Evolutionary conservation across 1,140 invertebrate genomes (phyloP), one percentile per base, ranked within the genome.

Genomic region (Heliothis virescens): DNA sequence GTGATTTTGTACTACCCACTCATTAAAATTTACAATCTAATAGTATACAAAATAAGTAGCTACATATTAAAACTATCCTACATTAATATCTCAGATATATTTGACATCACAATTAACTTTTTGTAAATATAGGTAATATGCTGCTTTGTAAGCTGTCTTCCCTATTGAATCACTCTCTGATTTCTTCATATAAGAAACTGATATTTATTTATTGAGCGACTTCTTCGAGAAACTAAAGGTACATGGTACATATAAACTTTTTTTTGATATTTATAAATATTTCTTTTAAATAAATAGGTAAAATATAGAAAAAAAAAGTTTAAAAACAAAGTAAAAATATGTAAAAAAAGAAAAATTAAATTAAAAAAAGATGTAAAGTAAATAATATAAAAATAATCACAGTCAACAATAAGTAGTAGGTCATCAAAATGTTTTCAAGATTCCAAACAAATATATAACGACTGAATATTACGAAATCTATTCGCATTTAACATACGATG

Each of bases 1-100:
- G 4, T 71, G 26, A 26, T 71, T 67, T 71, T 71, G 67, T 71
- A 71, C 67, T 71, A 71, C 50, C 67, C 50, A 29, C 67, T 18
- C 21, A 41, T 65, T 53, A 12, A 26, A 71, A 48, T 53, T 53
- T 53, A 71, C n/a, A n/a, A 26, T 71, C 16, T 71, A 71, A 18
- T 15, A 29, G 50, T 53, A 53, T 53, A 71, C 50, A 71, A 71
- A 71, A 53, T 71, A 53, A 71, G 50, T 73, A 59, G 71, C 71
- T 73, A 59, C 52, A 73, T n/a, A 73, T 55, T 59, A 59, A 73
- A 47, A 59, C 71, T 73, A 73, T 34, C 71, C 55, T 75, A 75
- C 73, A 75, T 63, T 75, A 75, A 75, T 75, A 75, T 75, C 73
- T 75, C 73, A 75, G 73, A 62, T 75, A 62, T 60, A 62, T 71